Evolutionary conservation across 2,797 vertebrate genomes (phyloP).

Genomic region (Helarctos malayanus): DNA sequence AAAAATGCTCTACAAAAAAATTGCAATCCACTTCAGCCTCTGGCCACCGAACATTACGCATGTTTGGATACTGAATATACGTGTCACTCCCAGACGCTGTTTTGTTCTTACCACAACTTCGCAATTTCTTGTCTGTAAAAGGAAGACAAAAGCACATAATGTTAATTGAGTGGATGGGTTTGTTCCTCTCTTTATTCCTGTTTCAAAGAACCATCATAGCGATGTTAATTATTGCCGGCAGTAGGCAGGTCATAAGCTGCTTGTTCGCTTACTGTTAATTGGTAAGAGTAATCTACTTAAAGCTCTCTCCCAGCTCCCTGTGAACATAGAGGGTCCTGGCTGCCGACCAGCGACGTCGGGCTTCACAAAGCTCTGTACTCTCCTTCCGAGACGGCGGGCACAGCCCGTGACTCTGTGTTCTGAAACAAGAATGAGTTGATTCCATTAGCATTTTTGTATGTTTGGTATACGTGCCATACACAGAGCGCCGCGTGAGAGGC

Average conservation of each 20-base stretch:
- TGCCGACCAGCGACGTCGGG: background rate
- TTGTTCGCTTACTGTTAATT: background rate
- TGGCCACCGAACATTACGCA: background rate
- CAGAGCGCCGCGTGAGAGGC: background rate
- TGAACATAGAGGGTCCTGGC: background rate
- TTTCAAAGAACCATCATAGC: background rate
- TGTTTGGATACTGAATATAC: background rate
- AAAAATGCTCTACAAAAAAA: background rate
- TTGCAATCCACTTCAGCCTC: background rate
- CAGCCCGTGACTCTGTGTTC: background rate
- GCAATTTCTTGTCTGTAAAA: slow-evolving; percentile 7
- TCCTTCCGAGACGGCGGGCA: background rate
- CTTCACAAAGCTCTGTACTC: background rate
- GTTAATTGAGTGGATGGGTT: background rate
- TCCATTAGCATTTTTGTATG: background rate
- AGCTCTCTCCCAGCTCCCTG: background rate
- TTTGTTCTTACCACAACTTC: background rate
- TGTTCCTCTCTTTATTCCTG: background rate
- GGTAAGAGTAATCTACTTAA: background rate
- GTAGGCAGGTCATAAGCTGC: background rate
- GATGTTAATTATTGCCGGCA: background rate
- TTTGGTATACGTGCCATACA: background rate
- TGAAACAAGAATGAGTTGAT: background rate
- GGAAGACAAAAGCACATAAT: background rate
- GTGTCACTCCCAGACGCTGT: background rate